These are phyloP conservation scores for Rhyacophila brunnea DNA, from an alignment of 1,140 invertebrate genomes.

Conservation along the genomic window DNA sequence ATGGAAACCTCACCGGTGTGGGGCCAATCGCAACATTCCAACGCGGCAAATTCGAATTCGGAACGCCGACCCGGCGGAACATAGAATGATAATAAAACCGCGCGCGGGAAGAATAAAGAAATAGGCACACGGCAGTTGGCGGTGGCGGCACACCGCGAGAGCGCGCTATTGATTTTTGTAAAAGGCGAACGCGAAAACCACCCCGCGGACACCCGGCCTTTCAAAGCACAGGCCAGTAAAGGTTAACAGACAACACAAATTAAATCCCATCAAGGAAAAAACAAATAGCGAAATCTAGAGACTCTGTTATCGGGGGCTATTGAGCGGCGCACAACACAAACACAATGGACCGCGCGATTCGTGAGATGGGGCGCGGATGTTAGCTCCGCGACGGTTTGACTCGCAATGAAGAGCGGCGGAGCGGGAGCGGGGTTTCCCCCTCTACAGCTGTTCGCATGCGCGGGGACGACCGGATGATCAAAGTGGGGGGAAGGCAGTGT, in stretches of 20 bases:
- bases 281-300: background rate
- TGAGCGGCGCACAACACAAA: slow-evolving; percentile 1
- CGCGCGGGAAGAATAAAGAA: slow-evolving; percentile 24
- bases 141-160: slow-evolving; percentile 18
- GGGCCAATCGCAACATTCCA: background rate
- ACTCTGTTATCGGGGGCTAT: background rate
- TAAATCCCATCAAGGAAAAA: slow-evolving; percentile 5
- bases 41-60: background rate
- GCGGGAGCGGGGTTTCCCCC: slow-evolving; percentile 10
- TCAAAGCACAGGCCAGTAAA: background rate
- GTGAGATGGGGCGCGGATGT: slow-evolving; percentile 1
- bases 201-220: background rate
- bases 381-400: slow-evolving; percentile 10
- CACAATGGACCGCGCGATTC: slow-evolving; percentile 6
- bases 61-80: background rate
- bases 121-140: slow-evolving; percentile 14
- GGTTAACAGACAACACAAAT: background rate
- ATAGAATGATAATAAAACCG: too few species aligned
- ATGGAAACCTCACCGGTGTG: background rate
- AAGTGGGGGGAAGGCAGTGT: background rate
- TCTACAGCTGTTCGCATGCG: slow-evolving; percentile 15
- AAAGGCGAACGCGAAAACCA: slow-evolving; percentile 20
- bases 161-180: slow-evolving; percentile 28
- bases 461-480: background rate
- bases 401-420: slow-evolving; percentile 4